Base-by-base conservation (phyloP, 23 tunicate genomes). In the Styela clava region DNA sequence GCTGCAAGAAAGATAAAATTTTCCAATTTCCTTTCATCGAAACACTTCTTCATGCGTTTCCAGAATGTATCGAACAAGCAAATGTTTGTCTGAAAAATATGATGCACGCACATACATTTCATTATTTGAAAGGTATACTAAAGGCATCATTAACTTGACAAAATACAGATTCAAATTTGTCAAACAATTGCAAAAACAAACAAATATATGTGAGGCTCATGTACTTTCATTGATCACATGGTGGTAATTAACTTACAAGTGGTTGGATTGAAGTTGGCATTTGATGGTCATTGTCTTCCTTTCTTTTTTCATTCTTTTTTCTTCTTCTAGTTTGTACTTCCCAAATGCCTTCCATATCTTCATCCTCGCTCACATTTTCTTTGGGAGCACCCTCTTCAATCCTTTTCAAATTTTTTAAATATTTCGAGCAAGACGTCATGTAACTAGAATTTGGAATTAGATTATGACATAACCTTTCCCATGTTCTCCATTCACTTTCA, bases 381-480 rank as follows among this genome's bases (percentile, higher is more conserved):
- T 21, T 64, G 5, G 18, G 21, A 0, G 33, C 65, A 12, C 81
- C 81, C 18, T 76, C 81, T 12, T 25, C 32, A 29, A 76, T 37
- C 12, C 30, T 76, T 64, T 76, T 36, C 35, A 33, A 5, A 16
- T 32, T 33, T 44, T 44, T 44, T 24, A 67, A 29, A 25, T 67
- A 25, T 2, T 76, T 76, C 1, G 28, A 24, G 31, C 52, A 33
- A 24, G 81, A 76, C 37, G 32, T 9, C 65, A 76, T 23, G n/a
- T 23, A 52, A 27, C 64, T 24, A 20, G 81, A 76, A 0, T 76
- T 74, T 22, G 81, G 81, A 33, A 76, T 76, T 21, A 52, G 64
- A 76, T 52, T 76, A 9, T 52, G 24, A 1, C 37, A 29, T 33
- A 76, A 1, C 0, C 44, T 52, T 52, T 76, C 81, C 81, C 81